Percentiles rank a stretch among this genome's conserved stretches.
These are phyloP conservation scores for Apogon hyalosoma DNA, from an alignment of 2,797 vertebrate genomes.

Conservation along the genomic window DNA sequence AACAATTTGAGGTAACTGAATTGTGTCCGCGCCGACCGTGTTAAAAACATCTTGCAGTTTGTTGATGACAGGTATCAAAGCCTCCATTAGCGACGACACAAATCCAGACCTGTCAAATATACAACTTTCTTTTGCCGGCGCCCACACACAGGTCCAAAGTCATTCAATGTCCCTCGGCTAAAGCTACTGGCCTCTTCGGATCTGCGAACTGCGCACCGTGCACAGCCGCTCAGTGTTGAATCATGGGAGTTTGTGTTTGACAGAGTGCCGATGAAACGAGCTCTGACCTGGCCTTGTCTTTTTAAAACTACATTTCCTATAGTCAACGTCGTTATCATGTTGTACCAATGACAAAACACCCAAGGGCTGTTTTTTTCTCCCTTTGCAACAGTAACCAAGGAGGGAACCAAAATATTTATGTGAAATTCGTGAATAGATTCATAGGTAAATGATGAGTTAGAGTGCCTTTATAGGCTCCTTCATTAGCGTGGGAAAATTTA, in stretches of 20 bases:
- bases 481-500: background rate
- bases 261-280: fast-evolving
- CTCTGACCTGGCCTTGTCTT: fast-evolving
- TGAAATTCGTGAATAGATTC: background rate
- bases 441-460: background rate
- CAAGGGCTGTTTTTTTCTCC: constrained; percentile 14
- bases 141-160: constrained; percentile 82
- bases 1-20: constrained; percentile 97
- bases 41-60: constrained; percentile 99
- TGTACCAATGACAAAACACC: constrained; percentile 16
- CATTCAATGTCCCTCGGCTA: constrained; percentile 86
- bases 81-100: constrained; percentile 88
- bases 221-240: constrained; percentile 36
- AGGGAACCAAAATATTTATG: constrained; percentile 54
- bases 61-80: constrained; percentile 97
- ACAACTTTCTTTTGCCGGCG: constrained; percentile 70
- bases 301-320: constrained; percentile 74
- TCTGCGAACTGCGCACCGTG: constrained; percentile 57
- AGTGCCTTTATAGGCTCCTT: no score
- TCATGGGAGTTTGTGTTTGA: constrained; percentile 78
- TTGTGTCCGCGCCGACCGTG: constrained; percentile 96
- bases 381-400: constrained; percentile 59
- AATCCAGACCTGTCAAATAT: constrained; percentile 61
- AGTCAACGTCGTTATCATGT: background rate
- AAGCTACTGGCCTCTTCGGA: constrained; percentile 55